Conservation (phyloP, 2,113 vertebrate genomes). For the Climacteris rufus region DNA sequence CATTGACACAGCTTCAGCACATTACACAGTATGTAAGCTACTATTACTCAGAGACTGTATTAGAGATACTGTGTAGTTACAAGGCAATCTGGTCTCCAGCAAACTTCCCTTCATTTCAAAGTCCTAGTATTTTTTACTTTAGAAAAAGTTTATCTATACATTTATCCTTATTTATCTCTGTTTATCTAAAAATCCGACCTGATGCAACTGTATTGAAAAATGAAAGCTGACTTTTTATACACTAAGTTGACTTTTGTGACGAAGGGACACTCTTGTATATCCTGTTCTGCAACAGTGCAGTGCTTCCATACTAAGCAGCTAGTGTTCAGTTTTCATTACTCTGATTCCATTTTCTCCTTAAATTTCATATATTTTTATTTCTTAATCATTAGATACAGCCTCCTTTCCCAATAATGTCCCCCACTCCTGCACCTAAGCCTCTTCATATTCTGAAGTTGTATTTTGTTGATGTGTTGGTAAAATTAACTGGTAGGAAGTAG, state of each 20-base stretch:
- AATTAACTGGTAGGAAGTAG: not conserved
- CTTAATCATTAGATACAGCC: not conserved
- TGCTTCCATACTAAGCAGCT: not conserved
- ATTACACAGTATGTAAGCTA: too few relatives aligned
- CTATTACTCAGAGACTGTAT: rapidly evolving
- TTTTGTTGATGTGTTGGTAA: not conserved
- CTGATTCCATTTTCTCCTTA: not conserved
- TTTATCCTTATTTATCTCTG: not conserved
- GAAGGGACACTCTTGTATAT: not conserved
- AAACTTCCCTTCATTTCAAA: not conserved
- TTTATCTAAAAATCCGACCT: not conserved
- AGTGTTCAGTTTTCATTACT: not conserved
- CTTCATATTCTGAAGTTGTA: not conserved
- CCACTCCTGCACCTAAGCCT: not conserved
- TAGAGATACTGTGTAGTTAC: not conserved
- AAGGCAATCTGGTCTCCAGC: not conserved
- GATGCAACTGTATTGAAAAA: not conserved
- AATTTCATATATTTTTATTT: not conserved
- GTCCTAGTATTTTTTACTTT: not conserved
- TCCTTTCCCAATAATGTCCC: not conserved
- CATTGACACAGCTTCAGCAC: not conserved
- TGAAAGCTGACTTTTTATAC: not conserved
- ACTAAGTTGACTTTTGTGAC: rapidly evolving
- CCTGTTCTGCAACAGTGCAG: rapidly evolving
- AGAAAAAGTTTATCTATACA: not conserved